Conservation (phyloP, 2,888 invertebrate genomes). For the Phortica magna region DNA sequence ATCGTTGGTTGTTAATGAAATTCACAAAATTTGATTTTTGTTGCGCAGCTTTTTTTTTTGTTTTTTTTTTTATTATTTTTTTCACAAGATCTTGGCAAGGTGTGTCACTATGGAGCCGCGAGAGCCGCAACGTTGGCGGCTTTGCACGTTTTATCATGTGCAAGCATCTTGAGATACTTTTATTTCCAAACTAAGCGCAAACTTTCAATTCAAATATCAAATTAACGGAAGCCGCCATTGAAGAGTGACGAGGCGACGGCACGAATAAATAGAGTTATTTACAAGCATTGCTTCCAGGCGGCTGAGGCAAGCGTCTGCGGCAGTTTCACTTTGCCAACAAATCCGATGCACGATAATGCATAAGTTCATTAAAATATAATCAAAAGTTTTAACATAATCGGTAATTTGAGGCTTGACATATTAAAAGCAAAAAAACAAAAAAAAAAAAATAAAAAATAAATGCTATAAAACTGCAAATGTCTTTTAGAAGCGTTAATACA, state of each 20-base stretch:
- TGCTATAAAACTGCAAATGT: not conserved
- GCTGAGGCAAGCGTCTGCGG: not conserved
- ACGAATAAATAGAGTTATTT: conserved; percentile 25
- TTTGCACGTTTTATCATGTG: conserved; percentile 10
- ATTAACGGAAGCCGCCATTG: conserved; percentile 25
- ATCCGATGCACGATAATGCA: conserved; percentile 4
- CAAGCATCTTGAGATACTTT: conserved; percentile 14
- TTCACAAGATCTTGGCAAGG: not conserved
- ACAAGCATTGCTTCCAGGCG: not conserved
- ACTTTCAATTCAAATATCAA: not conserved
- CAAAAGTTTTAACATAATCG: not conserved
- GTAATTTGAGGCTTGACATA: not conserved
- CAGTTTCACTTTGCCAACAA: not conserved
- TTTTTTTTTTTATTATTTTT: not conserved
- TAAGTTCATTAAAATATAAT: not conserved
- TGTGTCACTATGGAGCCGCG: conserved; percentile 4
- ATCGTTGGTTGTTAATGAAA: conserved; percentile 26
- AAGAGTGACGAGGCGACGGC: conserved; percentile 19
- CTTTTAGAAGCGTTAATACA: conserved; percentile 12
- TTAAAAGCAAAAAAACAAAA: not conserved
- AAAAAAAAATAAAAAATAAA: not conserved
- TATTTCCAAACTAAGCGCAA: not conserved
- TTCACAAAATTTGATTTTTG: conserved; percentile 25
- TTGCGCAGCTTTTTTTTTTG: not conserved
- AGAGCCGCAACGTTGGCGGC: not conserved